Base-by-base conservation (phyloP, 2,797 vertebrate species). In the Brachyrhaphis roseni region DNA sequence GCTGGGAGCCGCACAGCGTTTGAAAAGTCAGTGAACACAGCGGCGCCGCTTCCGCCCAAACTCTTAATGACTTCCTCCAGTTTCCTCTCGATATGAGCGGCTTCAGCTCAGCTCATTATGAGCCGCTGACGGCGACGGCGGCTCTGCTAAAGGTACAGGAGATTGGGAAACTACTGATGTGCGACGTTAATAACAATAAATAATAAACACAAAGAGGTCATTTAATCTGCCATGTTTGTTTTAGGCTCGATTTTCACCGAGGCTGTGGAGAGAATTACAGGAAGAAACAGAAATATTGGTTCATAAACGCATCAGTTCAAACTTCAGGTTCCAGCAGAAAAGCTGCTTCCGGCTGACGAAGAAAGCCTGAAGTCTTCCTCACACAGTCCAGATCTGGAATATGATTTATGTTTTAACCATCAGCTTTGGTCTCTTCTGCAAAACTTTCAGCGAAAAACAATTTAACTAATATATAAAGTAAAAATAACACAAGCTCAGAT, bases 181-280 rank as follows among this genome's bases (percentile, higher is more conserved):
- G 97, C 95, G 94, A 96, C 97, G 84, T 86, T 87, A 86, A 94
- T 94, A 96, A 94, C 93, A 93, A 91, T 94, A 94, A 96, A 96
- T 94, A 93, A 95, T 96, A 96, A 97, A 97, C 96, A 97, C 91
- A 95, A 96, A 94, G 87, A 94, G 95, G 96, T 96, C 90, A 93
- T 95, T 96, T 96, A 85, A 90, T 92, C 89, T 86, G 36, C 71
- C 78, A 78, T 80, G 87, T 88, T 93, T 86, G 86, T 86, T 92
- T 90, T 68, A 82, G 49, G 71, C 84, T 85, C 83, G 81, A 82
- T 82, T 84, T 80, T 76, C 43, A 74, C 78, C 11, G 51, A 81
- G 79, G 87, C 84, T 72, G 78, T 66, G 73, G 57, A 13, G 80
- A 74, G 71, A 85, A 83, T 86, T 83, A 78, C 39, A 31, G 59